phyloP scores from a whole-genome alignment of 2,797 vertebrate species.

The Psittacula echo region DNA sequence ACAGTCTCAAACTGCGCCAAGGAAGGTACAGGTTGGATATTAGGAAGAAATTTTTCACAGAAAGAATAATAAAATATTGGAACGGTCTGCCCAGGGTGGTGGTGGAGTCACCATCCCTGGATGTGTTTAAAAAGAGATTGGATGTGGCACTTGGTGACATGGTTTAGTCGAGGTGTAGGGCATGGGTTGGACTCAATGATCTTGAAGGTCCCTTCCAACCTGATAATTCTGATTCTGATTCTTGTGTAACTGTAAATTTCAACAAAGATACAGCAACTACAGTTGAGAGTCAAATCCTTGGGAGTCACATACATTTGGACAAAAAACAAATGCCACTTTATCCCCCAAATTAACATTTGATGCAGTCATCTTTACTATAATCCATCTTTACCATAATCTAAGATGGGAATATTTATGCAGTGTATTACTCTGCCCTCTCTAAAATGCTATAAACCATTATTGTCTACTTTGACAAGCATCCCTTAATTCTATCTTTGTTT shows the following conservation, averaged over 20 bases:
- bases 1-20: no score
- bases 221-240: no score
- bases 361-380: neutral
- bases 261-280: neutral
- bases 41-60: no score
- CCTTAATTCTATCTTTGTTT: neutral
- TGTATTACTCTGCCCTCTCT: neutral
- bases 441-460: neutral
- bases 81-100: no score
- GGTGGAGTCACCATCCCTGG: no score
- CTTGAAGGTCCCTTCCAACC: no score
- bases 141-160: no score
- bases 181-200: no score
- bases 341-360: neutral
- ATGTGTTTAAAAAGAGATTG: no score
- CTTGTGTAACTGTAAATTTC: neutral
- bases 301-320: neutral
- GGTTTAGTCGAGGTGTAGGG: no score
- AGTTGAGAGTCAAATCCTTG: neutral
- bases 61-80: no score
- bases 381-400: neutral
- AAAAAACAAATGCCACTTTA: neutral
- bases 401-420: neutral
- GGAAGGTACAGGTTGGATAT: no score
- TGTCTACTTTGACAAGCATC: neutral